Conservation (phyloP, 1,140 invertebrate species). For the Drosophila arawakana region DNA sequence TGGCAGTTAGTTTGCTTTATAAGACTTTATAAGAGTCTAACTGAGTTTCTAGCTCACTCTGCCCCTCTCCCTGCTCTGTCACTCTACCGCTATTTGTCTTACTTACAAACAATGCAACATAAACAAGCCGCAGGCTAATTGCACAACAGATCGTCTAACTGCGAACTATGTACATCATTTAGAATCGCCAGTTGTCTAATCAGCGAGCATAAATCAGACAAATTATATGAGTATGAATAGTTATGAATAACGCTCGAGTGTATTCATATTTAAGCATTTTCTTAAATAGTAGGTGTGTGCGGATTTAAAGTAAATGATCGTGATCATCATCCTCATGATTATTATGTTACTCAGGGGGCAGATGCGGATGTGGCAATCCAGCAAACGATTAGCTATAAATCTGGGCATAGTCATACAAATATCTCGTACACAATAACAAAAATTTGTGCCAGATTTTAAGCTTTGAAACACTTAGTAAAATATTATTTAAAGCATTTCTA, state of each 20-base stretch:
- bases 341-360: slow-evolving; percentile 43
- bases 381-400: slow-evolving; percentile 30
- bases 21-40: slow-evolving; percentile 20
- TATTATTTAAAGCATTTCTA: no score
- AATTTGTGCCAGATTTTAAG: no score
- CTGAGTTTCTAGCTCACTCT: not conserved
- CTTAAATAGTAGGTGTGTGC: slow-evolving; percentile 70
- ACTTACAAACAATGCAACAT: slow-evolving; percentile 69
- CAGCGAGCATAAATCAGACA: slow-evolving; percentile 75
- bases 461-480: no score
- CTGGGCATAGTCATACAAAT: slow-evolving; percentile 2
- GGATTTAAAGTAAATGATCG: slow-evolving; percentile 44
- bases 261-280: not conserved
- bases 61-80: not conserved
- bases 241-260: slow-evolving; percentile 33
- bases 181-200: slow-evolving; percentile 64
- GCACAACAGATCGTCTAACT: slow-evolving; percentile 55
- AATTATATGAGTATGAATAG: slow-evolving; percentile 52
- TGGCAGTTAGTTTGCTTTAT: slow-evolving; percentile 18
- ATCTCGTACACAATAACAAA: not conserved
- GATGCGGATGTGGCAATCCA: slow-evolving; percentile 75
- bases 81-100: not conserved
- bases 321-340: not conserved
- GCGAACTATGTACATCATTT: slow-evolving; percentile 16
- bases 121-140: slow-evolving; percentile 71